Base-by-base conservation (phyloP, 1,140 invertebrate genomes). In the Drosophila orena region DNA sequence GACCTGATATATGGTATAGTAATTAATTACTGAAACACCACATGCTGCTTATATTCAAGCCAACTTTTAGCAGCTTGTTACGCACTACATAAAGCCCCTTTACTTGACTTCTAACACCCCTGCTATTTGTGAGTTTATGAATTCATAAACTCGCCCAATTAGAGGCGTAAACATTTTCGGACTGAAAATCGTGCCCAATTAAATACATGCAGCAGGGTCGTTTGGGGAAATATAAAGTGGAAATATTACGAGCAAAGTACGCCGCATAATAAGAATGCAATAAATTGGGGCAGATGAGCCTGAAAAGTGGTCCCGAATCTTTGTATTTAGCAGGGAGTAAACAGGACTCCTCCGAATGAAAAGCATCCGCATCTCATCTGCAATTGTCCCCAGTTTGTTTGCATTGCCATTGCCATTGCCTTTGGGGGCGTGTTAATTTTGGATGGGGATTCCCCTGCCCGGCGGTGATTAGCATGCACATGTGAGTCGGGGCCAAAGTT, bases 341-440 rank as follows among this genome's bases (percentile, higher is more conserved):
- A 44, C 14, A 37, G 49, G 42, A 66, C 50, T 37, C 27, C 44
- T 59, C 38, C 70, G 2, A 30, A 56, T 79, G 61, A 53, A 55
- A 30, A 55, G 74, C 52, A 71, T 65, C 59, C 56, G 70, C 83
- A 71, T 60, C 53, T 40, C 22, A 43, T 44, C 11, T 65, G 71
- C 73, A 77, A 77, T 88, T 60, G 78, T 77, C 30, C 73, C n/a
- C 24, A 40, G 24, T 49, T 55, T 79, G 60, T 77, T 77, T 49
- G 58, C 27, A 43, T 57, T 40, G 24, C 12, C 17, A 46, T 56
- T 52, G 52, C 27, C 42, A 44, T 47, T 59, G n/a, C n/a, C n/a
- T n/a, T n/a, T n/a, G n/a, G 53, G 62, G 35, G 55, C 73, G 49
- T 88, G 74, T 34, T 83, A 83, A 86, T 86, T 81, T 81, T 59